These are phyloP conservation scores for Andrena dorsata DNA, from an alignment of 2,888 invertebrate genomes.

Conservation along the genomic window DNA sequence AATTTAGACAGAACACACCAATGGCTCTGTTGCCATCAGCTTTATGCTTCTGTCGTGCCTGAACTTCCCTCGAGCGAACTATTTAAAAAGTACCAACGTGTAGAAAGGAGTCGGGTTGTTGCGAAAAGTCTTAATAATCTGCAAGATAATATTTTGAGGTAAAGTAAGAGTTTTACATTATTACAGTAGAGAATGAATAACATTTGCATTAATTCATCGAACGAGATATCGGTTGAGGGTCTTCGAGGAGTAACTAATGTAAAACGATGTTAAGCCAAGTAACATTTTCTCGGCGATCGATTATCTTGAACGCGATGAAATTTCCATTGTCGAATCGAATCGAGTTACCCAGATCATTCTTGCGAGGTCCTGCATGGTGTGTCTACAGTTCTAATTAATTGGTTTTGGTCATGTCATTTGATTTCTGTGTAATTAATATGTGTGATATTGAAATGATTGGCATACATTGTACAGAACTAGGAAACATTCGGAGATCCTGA, in stretches of 20 bases:
- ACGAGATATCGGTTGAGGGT: not conserved
- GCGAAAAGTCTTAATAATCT: slow-evolving; percentile 73
- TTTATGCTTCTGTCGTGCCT: slow-evolving; percentile 68
- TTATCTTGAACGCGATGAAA: not conserved
- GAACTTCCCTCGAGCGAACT: slow-evolving; percentile 71
- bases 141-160: slow-evolving; percentile 80
- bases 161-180: slow-evolving; percentile 37
- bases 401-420: slow-evolving; percentile 5
- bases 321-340: slow-evolving; percentile 2
- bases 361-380: slow-evolving; percentile 35
- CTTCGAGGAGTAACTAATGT: not conserved
- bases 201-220: not conserved
- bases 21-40: slow-evolving; percentile 73
- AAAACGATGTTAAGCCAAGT: not conserved
- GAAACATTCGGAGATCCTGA: slow-evolving; percentile 9
- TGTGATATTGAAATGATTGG: slow-evolving; percentile 25
- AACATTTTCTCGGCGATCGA: not conserved
- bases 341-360: slow-evolving; percentile 7
- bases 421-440: slow-evolving; percentile 22
- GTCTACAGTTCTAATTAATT: slow-evolving; percentile 7
- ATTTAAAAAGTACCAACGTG: slow-evolving; percentile 75
- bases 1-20: slow-evolving; percentile 79
- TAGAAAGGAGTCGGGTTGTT: slow-evolving; percentile 73
- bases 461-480: slow-evolving; percentile 31
- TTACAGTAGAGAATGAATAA: not conserved